A percentile compares a stretch with the other conserved stretches of the same genome.
Conservation (phyloP, 2,888 invertebrate species). For the Graphium colonna region DNA sequence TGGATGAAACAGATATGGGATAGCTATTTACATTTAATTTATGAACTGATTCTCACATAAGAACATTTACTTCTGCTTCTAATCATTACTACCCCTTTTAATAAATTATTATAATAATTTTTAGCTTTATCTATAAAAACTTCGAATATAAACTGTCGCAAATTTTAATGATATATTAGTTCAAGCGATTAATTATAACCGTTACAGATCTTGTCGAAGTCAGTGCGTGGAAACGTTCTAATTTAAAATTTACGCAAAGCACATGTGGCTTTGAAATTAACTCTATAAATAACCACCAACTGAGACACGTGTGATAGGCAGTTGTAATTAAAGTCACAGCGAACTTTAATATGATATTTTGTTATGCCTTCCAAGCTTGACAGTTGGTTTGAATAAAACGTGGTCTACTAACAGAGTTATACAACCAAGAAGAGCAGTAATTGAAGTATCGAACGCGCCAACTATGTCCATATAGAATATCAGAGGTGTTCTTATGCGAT, state of each 20-base stretch:
- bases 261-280: not conserved
- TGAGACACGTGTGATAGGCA: not conserved
- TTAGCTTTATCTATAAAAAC: no score
- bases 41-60: no score
- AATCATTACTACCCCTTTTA: no score
- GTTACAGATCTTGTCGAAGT: no score
- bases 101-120: no score
- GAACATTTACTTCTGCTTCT: no score
- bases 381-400: not conserved
- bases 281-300: not conserved
- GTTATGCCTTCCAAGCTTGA: not conserved
- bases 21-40: no score
- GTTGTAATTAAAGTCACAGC: not conserved
- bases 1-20: no score
- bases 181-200: no score
- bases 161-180: no score
- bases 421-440: not conserved
- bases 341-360: not conserved
- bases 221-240: no score
- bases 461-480: not conserved
- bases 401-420: not conserved
- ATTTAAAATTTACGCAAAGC: not conserved
- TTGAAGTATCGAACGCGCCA: not conserved
- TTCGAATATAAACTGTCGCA: not conserved
- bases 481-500: conserved; percentile 5